These are phyloP conservation scores for Stomatorhinus walkeri DNA, from an alignment of 2,797 vertebrate species.

Conservation along the genomic window DNA sequence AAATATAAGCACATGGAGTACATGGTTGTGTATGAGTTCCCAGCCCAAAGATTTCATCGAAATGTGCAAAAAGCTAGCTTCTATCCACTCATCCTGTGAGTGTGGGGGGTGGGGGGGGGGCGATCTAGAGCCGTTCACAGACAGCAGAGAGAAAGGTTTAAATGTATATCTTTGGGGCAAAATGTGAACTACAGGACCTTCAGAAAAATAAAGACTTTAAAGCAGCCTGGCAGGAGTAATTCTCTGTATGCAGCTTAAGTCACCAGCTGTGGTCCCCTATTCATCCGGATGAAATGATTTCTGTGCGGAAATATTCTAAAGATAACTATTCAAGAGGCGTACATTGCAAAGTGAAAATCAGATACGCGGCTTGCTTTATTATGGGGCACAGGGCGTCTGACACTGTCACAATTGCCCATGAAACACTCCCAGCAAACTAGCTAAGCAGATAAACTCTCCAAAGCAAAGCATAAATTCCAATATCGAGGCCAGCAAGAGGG, in stretches of 20 bases:
- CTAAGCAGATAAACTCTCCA: constrained; percentile 1
- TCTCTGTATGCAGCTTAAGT: neutral
- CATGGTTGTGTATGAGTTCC: neutral
- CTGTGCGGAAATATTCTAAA: neutral
- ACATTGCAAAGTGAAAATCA: constrained; percentile 3
- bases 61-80: neutral
- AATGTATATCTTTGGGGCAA: neutral
- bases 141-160: neutral
- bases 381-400: neutral
- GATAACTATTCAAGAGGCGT: neutral
- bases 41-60: neutral
- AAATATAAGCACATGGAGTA: neutral
- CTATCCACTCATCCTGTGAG: neutral
- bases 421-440: neutral
- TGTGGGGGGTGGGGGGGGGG: neutral
- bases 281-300: constrained; percentile 3
- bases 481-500: neutral
- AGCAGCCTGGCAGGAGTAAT: neutral
- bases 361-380: neutral
- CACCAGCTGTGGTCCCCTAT: neutral
- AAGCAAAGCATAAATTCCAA: neutral
- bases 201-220: neutral
- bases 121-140: neutral
- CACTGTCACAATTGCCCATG: neutral
- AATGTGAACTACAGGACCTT: neutral